phyloP scores from a whole-genome alignment of 2,797 vertebrate species.

The Lepus townsendii region DNA sequence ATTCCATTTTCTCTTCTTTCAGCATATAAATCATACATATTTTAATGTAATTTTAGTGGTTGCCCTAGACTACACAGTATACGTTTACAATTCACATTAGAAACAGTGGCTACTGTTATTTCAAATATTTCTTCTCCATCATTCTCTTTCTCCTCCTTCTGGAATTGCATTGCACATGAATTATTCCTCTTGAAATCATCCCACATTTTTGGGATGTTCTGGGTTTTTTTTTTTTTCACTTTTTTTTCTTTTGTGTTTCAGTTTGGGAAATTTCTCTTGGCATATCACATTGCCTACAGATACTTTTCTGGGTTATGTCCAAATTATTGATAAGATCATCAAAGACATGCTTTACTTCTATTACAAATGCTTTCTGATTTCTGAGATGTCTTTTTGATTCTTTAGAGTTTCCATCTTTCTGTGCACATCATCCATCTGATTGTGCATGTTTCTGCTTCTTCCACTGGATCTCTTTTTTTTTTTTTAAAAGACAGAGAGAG shows the following conservation, averaged over 20 bases:
- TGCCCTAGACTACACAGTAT: background rate
- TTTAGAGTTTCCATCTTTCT: background rate
- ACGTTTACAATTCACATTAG: background rate
- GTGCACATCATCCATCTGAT: background rate
- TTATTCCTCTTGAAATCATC: background rate
- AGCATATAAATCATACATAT: background rate
- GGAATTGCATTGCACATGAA: background rate
- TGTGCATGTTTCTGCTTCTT: background rate
- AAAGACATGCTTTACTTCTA: background rate
- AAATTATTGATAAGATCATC: background rate
- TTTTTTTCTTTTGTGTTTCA: background rate
- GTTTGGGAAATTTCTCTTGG: background rate
- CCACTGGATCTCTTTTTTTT: background rate
- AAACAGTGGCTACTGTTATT: background rate
- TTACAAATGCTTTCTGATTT: background rate
- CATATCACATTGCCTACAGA: background rate
- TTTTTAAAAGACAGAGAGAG: too few relatives aligned
- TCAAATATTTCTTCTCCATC: background rate
- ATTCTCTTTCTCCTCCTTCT: background rate
- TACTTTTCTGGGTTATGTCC: background rate
- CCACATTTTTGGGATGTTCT: background rate
- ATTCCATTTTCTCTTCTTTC: background rate
- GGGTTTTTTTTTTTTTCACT: background rate
- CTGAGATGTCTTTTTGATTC: background rate
- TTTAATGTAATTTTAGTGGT: background rate